A percentile compares a stretch with the other conserved stretches of the same genome.
These are phyloP conservation scores for Chelon auratus DNA, from an alignment of 2,797 vertebrate genomes.

Conservation along the genomic window DNA sequence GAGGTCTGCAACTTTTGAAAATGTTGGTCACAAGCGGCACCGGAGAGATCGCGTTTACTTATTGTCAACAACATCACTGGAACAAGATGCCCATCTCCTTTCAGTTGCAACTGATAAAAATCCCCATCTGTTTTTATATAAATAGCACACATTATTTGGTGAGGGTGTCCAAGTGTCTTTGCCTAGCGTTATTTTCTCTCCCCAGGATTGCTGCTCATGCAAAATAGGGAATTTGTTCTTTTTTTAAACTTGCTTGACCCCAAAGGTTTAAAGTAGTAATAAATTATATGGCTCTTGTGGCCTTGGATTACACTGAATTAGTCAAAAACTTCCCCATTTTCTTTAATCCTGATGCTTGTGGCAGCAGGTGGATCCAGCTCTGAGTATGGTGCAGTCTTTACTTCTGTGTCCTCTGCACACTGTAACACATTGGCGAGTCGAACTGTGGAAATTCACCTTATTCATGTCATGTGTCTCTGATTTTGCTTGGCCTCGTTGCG, in stretches of 20 bases:
- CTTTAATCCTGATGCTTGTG: not conserved
- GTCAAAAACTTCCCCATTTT: not conserved
- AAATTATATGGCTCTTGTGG: not conserved
- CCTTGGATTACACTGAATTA: not conserved
- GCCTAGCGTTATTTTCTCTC: not conserved
- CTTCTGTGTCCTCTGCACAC: constrained; percentile 20
- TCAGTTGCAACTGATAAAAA: not conserved
- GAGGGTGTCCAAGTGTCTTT: not conserved
- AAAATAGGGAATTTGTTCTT: not conserved
- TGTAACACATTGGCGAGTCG: constrained; percentile 42
- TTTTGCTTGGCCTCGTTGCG: constrained; percentile 56
- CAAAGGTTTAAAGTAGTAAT: not conserved
- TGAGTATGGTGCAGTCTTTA: constrained; percentile 18
- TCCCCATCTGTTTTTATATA: not conserved
- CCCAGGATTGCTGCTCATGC: constrained; percentile 16
- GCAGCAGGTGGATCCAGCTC: constrained; percentile 54
- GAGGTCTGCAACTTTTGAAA: not conserved
- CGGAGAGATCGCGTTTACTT: not conserved
- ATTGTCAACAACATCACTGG: not conserved
- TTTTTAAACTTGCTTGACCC: not conserved
- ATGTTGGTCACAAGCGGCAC: too few species aligned
- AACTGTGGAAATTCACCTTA: constrained; percentile 62
- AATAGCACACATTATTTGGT: not conserved
- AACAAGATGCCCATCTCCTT: not conserved
- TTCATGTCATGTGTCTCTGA: constrained; percentile 72